Percentiles rank a stretch among this genome's conserved stretches.
These are phyloP conservation scores for Ptychochromis oligacanthus DNA, from an alignment of 2,113 vertebrate species.

Conservation along the genomic window DNA sequence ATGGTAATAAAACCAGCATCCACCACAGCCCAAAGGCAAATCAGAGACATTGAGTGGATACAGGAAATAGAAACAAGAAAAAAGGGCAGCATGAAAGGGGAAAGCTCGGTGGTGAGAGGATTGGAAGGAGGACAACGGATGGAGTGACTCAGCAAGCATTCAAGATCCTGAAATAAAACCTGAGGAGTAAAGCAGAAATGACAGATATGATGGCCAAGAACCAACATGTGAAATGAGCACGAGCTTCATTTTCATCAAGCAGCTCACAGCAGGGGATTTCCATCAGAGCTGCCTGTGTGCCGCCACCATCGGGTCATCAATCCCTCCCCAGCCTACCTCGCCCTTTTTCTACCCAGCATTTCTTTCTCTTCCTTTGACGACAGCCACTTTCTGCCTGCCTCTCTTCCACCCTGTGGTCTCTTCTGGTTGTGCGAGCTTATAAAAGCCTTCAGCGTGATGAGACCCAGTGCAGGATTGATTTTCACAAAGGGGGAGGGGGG, in stretches of 20 bases:
- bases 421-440: rapidly evolving
- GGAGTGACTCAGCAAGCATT: constrained; percentile 21
- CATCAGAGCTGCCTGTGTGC: constrained; percentile 25
- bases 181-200: not conserved
- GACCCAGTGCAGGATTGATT: constrained; percentile 54
- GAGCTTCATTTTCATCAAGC: constrained; percentile 21
- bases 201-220: not conserved
- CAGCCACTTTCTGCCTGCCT: not conserved
- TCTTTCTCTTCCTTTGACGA: not conserved
- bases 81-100: not conserved
- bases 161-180: constrained; percentile 13
- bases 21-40: not conserved
- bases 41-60: not conserved
- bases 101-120: not conserved
- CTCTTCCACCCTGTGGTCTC: not conserved
- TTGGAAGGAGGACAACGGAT: not conserved
- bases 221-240: not conserved
- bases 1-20: not conserved
- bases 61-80: not conserved
- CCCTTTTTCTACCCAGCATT: not conserved
- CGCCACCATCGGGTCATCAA: constrained; percentile 35
- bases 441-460: constrained; percentile 27
- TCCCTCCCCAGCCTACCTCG: not conserved
- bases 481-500: constrained; percentile 4
- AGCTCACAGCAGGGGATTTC: constrained; percentile 14